phyloP scores from a whole-genome alignment of 2,113 vertebrate genomes.

The Phrynosoma platyrhinos region DNA sequence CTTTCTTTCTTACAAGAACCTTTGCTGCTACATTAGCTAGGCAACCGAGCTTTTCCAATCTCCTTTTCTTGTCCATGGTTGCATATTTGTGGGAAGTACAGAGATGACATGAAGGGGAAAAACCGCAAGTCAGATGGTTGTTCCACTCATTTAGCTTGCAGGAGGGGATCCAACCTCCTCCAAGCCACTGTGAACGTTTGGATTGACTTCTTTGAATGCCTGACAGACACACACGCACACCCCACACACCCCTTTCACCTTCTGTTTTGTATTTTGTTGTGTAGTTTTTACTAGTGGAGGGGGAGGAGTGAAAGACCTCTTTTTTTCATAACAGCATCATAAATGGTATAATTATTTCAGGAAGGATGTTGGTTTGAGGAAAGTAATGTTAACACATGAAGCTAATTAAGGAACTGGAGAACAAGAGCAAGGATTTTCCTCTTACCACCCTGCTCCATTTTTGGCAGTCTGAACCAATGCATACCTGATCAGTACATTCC shows the following conservation, averaged over 20 bases:
- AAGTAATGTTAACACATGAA: neutral
- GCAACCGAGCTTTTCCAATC: conserved; percentile 26
- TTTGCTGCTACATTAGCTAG: conserved; percentile 21
- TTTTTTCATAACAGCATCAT: conserved; percentile 1
- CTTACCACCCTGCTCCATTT: conserved; percentile 33
- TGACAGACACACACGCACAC: too few species aligned
- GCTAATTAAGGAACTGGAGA: neutral
- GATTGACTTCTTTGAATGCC: neutral
- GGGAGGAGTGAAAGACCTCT: conserved; percentile 4
- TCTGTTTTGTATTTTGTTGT: neutral
- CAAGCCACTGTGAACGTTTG: neutral
- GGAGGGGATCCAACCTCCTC: neutral
- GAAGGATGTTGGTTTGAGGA: neutral
- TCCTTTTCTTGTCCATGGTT: conserved; percentile 35
- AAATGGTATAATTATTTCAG: conserved; percentile 8
- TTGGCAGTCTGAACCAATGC: neutral
- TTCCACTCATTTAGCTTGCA: conserved; percentile 25
- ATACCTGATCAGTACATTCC: neutral
- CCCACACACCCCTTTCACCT: neutral
- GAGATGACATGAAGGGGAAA: conserved; percentile 34
- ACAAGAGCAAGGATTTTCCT: neutral
- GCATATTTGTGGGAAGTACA: conserved; percentile 58
- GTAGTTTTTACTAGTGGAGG: conserved; percentile 26
- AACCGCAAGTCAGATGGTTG: conserved; percentile 42
- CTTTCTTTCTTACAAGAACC: neutral